phyloP scores from a whole-genome alignment of 2,797 vertebrate genomes.

The Tenualosa ilisha region DNA sequence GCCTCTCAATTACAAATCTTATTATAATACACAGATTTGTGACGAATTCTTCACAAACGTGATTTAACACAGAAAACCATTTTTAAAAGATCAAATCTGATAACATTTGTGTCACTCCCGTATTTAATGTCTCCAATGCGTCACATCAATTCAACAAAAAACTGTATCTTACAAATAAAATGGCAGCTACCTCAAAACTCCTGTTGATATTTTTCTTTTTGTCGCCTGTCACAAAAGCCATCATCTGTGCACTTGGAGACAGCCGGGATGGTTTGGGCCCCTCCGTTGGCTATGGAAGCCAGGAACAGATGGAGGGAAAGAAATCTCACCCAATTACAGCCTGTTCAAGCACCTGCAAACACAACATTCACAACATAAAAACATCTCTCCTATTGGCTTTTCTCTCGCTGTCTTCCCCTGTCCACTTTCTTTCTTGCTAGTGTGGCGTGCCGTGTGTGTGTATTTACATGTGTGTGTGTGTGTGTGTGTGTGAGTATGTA shows the following conservation, averaged over 20 bases:
- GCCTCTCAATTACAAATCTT: background rate
- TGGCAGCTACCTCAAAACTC: background rate
- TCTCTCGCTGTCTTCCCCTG: background rate
- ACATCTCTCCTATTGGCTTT: background rate
- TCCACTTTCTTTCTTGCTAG: constrained; percentile 2
- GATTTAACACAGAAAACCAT: background rate
- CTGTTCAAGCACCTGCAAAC: constrained; percentile 18
- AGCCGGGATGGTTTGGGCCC: background rate
- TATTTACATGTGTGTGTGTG: background rate
- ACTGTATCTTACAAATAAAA: background rate
- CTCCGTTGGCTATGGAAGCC: background rate
- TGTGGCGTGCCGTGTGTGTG: background rate
- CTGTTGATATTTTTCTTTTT: constrained; percentile 13
- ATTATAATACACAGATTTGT: background rate
- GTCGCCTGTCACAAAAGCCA: background rate
- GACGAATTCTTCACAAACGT: no score
- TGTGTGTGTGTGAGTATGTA: constrained; percentile 21
- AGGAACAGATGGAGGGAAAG: background rate
- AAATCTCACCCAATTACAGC: constrained; percentile 1
- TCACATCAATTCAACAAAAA: background rate
- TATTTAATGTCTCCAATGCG: background rate
- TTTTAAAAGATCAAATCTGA: background rate
- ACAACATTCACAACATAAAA: constrained; percentile 15
- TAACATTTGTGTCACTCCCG: background rate
- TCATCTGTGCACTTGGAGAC: background rate